Evolutionary conservation across 1,140 invertebrate species (phyloP).

Genomic region (Microplitis demolitor): DNA sequence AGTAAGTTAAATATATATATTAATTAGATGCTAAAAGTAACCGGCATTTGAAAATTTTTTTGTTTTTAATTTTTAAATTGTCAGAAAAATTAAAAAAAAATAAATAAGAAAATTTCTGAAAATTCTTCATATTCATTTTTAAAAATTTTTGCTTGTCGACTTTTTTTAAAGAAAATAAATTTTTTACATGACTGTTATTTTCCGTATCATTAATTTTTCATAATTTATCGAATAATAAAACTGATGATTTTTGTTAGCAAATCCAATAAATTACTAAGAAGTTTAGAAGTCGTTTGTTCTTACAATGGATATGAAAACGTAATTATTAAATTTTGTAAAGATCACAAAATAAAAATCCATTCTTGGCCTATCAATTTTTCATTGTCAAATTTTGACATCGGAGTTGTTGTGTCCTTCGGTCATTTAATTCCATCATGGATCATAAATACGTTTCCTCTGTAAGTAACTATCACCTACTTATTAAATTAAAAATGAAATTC

Average conservation of each 20-base stretch:
- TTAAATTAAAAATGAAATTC: not conserved
- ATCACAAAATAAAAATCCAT: constrained; percentile 60
- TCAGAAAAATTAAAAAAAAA: too few species aligned
- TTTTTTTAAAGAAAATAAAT: too few species aligned
- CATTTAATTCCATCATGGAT: constrained; percentile 69
- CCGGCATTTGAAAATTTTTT: too few species aligned
- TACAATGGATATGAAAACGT: constrained; percentile 61
- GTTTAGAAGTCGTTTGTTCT: constrained; percentile 68
- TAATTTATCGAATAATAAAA: constrained; percentile 19
- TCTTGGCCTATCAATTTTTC: constrained; percentile 63
- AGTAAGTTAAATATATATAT: constrained; percentile 54
- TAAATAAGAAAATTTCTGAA: too few species aligned
- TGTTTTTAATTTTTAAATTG: not conserved
- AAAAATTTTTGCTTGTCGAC: too few species aligned
- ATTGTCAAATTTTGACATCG: constrained; percentile 65
- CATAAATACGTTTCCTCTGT: constrained; percentile 70
- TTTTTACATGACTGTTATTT: too few species aligned
- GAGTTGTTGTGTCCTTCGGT: constrained; percentile 75
- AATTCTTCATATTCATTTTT: too few species aligned
- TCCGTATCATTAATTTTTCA: not conserved
- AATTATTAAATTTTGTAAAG: constrained; percentile 61
- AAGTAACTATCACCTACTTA: constrained; percentile 46
- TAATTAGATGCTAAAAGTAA: constrained; percentile 33
- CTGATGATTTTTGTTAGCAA: constrained; percentile 28
- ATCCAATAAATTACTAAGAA: constrained; percentile 33